Evolutionary conservation across 2,113 vertebrate species (phyloP), one percentile per base, ranked within the genome.

Genomic region (Platanista minor): DNA sequence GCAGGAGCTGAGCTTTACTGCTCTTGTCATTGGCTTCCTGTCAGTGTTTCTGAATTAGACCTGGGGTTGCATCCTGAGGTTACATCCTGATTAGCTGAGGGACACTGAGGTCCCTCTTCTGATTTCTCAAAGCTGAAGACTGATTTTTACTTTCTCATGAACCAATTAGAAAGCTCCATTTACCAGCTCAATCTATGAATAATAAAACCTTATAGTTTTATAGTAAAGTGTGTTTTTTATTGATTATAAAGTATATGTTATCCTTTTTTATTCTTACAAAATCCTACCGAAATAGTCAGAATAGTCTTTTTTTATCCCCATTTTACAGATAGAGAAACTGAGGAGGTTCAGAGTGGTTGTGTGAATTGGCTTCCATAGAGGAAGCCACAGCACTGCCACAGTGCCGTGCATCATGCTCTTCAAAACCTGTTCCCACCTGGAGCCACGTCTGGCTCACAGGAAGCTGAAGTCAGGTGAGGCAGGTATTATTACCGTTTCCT

Each of bases 321-420:
- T 33, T 77, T 67, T 57, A 64, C 4, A 69, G 49, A 49, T 36
- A 57, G 12, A 52, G n/a, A 66, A 85, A 72, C n/a, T 15, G n/a
- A 74, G 15, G 66, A 11, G 27, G 17, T 25, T 82, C n/a, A 23
- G 36, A 23, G 23, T 25, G 57, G 29, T 20, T 25, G 21, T 46
- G 3, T 36, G 36, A 41, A 13, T 27, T 57, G 39, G 39, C 64
- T 95, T 85, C 21, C 0, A 0, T 31, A 39, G 39, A 77, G 8
- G 8, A 17, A 41, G 18, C 9, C 66, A 39, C 20, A 21, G 52
- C 2, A 4, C 1, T 33, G 20, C 29, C 29, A 66, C 54, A 10
- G 27, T 49, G 6, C 2, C 5, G 14, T 1, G 12, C 15, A 2
- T 6, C 31, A 3, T 74, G 2, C 6, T 25, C n/a, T 39, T 67